phyloP scores from a whole-genome alignment of 1,140 invertebrate genomes.

The Drosophila triauraria region DNA sequence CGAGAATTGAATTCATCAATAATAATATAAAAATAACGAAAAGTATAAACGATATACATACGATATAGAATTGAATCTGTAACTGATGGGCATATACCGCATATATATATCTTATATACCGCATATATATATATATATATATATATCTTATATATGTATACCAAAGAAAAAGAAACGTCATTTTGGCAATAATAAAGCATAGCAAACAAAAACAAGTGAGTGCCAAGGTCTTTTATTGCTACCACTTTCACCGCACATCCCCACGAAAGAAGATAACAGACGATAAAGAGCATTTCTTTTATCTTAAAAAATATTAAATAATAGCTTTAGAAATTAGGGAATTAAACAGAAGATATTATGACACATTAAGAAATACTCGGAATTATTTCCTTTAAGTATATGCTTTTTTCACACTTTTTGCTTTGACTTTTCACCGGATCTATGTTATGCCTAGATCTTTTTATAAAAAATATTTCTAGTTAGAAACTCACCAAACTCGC shows the following conservation, averaged over 20 bases:
- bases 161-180: slow-evolving; percentile 57
- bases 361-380: too few species aligned
- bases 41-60: slow-evolving; percentile 51
- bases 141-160: slow-evolving; percentile 54
- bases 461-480: not conserved
- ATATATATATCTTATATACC: slow-evolving; percentile 53
- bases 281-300: not conserved
- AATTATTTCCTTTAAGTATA: too few species aligned
- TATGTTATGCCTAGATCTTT: not conserved
- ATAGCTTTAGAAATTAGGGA: not conserved
- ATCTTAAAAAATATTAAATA: slow-evolving; percentile 3
- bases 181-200: slow-evolving; percentile 81
- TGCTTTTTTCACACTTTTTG: not conserved
- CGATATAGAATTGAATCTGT: slow-evolving; percentile 71
- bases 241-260: slow-evolving; percentile 12
- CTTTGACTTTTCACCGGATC: not conserved
- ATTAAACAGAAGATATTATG: too few species aligned
- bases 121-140: slow-evolving; percentile 23
- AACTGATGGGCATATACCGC: slow-evolving; percentile 62
- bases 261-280: not conserved
- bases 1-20: slow-evolving; percentile 56
- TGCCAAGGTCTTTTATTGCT: slow-evolving; percentile 5
- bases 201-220: slow-evolving; percentile 54
- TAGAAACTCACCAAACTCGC: slow-evolving; percentile 60
- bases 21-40: slow-evolving; percentile 27